Evolutionary conservation across 2,113 vertebrate species (phyloP).

Genomic region (Notothenia rossii): DNA sequence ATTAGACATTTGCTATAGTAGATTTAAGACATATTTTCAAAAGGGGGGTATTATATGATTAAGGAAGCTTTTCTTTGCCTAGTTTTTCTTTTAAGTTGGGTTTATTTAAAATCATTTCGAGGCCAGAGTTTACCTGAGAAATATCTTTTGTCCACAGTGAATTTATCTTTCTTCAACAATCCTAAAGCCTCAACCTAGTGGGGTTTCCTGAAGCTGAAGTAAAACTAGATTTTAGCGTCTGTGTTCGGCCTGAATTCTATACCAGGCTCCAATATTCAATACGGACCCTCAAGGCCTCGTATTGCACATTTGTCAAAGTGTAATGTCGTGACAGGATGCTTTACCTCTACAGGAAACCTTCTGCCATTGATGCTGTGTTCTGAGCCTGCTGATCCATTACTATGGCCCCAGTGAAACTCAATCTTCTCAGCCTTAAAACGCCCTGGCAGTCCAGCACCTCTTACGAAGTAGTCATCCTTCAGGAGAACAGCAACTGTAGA

Average conservation of each 20-base stretch:
- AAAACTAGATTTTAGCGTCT: slow-evolving; percentile 11
- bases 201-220: not conserved
- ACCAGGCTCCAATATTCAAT: slow-evolving; percentile 17
- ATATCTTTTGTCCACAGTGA: not conserved
- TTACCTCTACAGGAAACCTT: slow-evolving; percentile 95
- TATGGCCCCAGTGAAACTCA: slow-evolving; percentile 99
- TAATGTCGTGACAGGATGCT: slow-evolving; percentile 41
- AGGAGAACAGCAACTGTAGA: slow-evolving; percentile 93
- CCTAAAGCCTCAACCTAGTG: not conserved
- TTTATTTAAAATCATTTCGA: not conserved
- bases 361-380: slow-evolving; percentile 96
- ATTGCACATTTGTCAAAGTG: slow-evolving; percentile 52
- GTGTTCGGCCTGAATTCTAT: not conserved
- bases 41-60: not conserved
- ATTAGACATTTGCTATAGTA: no score
- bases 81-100: not conserved
- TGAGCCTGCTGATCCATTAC: slow-evolving; percentile 93
- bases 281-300: slow-evolving; percentile 21
- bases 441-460: slow-evolving; percentile 93
- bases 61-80: not conserved
- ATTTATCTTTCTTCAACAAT: slow-evolving; percentile 10
- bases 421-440: slow-evolving; percentile 99
- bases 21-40: not conserved
- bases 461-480: slow-evolving; percentile 97
- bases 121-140: slow-evolving; percentile 1